A percentile compares a stretch with the other conserved stretches of the same genome.
phyloP scores from a whole-genome alignment of 2,797 vertebrate species.

The Coracias cyanogaster region DNA sequence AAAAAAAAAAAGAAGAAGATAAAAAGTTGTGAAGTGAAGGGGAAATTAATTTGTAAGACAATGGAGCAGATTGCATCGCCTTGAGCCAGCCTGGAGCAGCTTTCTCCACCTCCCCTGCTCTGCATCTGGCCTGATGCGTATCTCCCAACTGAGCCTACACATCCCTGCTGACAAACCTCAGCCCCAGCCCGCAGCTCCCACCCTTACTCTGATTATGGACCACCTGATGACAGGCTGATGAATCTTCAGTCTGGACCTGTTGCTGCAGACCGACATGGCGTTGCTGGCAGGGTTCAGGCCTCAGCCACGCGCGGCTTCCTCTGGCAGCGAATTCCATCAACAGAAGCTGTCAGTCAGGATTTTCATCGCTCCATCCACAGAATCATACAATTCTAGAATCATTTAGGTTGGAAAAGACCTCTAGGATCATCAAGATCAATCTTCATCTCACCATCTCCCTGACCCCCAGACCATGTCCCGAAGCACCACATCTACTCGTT shows the following conservation, averaged over 20 bases:
- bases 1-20: neutral
- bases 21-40: conserved; percentile 22
- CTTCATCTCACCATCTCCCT: too few species aligned
- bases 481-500: too few species aligned
- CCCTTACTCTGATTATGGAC: neutral
- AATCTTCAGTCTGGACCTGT: neutral
- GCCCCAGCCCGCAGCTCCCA: neutral
- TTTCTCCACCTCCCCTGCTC: neutral
- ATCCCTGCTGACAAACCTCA: neutral
- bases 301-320: neutral
- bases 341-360: neutral
- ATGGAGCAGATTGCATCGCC: neutral
- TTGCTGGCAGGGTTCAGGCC: rapidly evolving
- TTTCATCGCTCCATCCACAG: neutral
- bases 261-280: neutral
- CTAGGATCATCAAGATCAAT: too few species aligned
- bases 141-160: neutral
- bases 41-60: conserved; percentile 43
- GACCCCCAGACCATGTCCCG: too few species aligned
- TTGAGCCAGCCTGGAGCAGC: neutral
- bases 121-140: neutral
- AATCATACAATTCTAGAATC: too few species aligned
- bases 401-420: too few species aligned
- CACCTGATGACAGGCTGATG: neutral
- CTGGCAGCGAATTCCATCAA: neutral